Percentiles rank a stretch among this genome's conserved stretches.
These are phyloP conservation scores for Pseudonaja textilis DNA, from an alignment of 2,113 vertebrate genomes.

Conservation along the genomic window DNA sequence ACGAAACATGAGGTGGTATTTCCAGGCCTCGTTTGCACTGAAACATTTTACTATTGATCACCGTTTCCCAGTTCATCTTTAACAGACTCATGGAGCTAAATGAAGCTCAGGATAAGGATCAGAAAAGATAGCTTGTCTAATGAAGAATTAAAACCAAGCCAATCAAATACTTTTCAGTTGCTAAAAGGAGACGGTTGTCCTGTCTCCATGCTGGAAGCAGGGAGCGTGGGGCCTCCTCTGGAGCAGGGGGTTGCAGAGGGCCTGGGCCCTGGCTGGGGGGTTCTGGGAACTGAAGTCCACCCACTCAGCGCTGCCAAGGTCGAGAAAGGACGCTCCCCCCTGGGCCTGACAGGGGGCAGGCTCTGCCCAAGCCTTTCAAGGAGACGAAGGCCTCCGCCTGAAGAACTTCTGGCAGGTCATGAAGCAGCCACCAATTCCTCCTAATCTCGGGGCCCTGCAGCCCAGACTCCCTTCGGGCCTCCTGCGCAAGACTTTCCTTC, in stretches of 20 bases:
- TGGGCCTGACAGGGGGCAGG: background rate
- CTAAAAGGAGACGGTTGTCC: background rate
- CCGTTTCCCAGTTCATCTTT: slow-evolving; percentile 28
- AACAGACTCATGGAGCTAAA: slow-evolving; percentile 3
- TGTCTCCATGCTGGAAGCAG: background rate
- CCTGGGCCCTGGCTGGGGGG: background rate
- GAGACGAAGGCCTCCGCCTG: background rate
- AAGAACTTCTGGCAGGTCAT: background rate
- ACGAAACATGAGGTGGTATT: background rate
- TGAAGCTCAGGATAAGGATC: background rate
- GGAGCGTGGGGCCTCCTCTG: background rate
- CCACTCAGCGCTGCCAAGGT: background rate
- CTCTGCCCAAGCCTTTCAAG: background rate
- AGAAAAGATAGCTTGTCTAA: background rate
- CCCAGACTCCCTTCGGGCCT: background rate
- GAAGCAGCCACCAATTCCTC: background rate
- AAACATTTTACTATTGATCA: background rate
- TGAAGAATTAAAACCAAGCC: background rate
- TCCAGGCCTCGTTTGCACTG: slow-evolving; percentile 31
- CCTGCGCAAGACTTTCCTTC: background rate
- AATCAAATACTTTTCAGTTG: background rate
- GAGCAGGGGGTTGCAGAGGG: background rate
- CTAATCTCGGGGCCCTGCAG: background rate
- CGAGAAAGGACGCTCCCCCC: background rate
- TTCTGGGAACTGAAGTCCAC: background rate